Percentiles rank a stretch among this genome's conserved stretches.
These are phyloP conservation scores for Drosophila recens DNA, from an alignment of 2,888 invertebrate genomes.

Conservation along the genomic window DNA sequence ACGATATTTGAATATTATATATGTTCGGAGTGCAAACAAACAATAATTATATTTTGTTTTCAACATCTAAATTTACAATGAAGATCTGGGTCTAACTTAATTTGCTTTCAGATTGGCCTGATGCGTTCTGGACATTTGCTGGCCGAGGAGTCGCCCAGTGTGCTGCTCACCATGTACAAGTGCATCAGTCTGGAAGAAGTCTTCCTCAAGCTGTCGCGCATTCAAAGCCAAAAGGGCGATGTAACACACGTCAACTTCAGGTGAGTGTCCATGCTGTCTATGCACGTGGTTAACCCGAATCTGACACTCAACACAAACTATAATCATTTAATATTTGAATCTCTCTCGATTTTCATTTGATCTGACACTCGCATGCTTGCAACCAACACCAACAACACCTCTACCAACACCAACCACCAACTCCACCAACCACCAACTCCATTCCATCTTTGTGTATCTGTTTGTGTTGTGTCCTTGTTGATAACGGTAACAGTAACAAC, in stretches of 20 bases:
- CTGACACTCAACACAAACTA: conserved; percentile 3
- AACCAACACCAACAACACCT: conserved; percentile 37
- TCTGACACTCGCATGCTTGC: conserved; percentile 70
- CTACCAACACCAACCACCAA: conserved; percentile 8
- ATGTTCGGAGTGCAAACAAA: background rate
- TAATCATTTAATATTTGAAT: conserved; percentile 40
- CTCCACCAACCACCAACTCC: conserved; percentile 30
- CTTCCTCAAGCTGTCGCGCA: conserved; percentile 94
- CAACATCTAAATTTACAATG: background rate
- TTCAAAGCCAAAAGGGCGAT: conserved; percentile 89
- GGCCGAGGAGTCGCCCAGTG: conserved; percentile 95
- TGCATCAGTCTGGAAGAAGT: conserved; percentile 95
- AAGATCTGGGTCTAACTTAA: background rate
- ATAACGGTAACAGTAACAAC: conserved; percentile 87
- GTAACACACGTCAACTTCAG: conserved; percentile 85
- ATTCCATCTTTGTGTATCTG: conserved; percentile 52
- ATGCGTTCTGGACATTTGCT: conserved; percentile 96
- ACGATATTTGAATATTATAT: background rate
- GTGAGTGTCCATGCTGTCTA: conserved; percentile 63
- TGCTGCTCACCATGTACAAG: conserved; percentile 92
- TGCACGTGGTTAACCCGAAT: conserved; percentile 40
- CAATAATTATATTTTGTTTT: too few species aligned
- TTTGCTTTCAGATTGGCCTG: conserved; percentile 91
- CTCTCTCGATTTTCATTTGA: conserved; percentile 45
- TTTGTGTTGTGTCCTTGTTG: conserved; percentile 51